Conservation (phyloP, 2,888 invertebrate genomes). For the Tenthredo amoena region DNA sequence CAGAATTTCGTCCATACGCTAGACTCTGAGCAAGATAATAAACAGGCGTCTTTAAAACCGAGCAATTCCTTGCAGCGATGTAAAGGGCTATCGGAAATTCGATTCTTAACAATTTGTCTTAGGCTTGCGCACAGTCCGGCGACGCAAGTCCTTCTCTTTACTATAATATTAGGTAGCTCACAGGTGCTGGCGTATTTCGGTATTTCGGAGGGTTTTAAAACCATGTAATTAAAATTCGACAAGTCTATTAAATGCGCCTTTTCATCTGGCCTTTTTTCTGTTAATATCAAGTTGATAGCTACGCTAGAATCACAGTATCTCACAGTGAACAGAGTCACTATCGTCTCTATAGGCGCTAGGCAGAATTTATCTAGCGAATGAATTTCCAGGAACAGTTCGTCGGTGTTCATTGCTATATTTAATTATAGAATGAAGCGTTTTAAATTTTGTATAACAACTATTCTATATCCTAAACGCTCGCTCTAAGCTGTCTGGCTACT, state of each 20-base stretch:
- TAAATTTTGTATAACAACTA: constrained; percentile 40
- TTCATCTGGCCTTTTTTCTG: constrained; percentile 58
- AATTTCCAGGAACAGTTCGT: constrained; percentile 72
- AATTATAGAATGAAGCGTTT: not conserved
- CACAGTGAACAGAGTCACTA: constrained; percentile 82
- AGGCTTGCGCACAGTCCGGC: constrained; percentile 90
- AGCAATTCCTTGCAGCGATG: constrained; percentile 81
- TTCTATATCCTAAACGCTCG: constrained; percentile 64
- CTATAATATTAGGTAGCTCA: constrained; percentile 83
- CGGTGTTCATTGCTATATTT: constrained; percentile 61
- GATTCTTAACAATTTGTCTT: constrained; percentile 81
- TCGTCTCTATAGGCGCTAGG: constrained; percentile 82
- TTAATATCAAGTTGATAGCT: constrained; percentile 78
- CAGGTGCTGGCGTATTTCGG: constrained; percentile 78
- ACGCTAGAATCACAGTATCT: constrained; percentile 81
- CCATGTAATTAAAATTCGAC: constrained; percentile 71
- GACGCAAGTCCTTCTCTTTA: constrained; percentile 82
- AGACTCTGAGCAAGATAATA: constrained; percentile 90
- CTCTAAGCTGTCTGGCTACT: constrained; percentile 73
- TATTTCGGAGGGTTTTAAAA: constrained; percentile 74
- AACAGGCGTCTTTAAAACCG: constrained; percentile 89
- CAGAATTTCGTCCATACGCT: constrained; percentile 96
- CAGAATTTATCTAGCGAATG: constrained; percentile 66
- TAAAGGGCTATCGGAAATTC: constrained; percentile 66
- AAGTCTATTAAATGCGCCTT: constrained; percentile 73